These are phyloP conservation scores for Chondrilla cf. caribensis DNA, from an alignment of 37 sponge, comb jelly and placozoan species.

Conservation along the genomic window DNA sequence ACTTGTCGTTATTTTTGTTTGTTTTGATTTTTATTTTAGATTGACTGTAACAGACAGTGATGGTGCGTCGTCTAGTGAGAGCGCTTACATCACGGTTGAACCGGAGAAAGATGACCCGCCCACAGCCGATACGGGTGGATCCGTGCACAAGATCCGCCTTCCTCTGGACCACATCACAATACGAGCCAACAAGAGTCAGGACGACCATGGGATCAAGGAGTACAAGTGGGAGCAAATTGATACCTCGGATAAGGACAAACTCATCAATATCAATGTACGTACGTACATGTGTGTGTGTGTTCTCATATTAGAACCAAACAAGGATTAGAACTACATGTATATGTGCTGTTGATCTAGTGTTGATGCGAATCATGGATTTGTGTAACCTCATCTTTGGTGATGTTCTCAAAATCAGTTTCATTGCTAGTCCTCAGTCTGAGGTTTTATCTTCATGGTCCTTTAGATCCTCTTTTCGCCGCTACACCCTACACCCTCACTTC, in stretches of 20 bases:
- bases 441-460: no score
- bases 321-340: no score
- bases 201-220: slow-evolving; percentile 42
- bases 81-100: slow-evolving; percentile 46
- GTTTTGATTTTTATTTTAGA: slow-evolving; percentile 22
- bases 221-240: slow-evolving; percentile 42
- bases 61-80: slow-evolving; percentile 26
- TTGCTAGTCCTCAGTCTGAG: no score
- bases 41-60: slow-evolving; percentile 66
- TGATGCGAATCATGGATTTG: no score
- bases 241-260: slow-evolving; percentile 12
- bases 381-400: no score
- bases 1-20: neutral
- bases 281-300: neutral
- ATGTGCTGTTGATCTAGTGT: no score
- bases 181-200: slow-evolving; percentile 52
- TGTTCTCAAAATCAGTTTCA: no score
- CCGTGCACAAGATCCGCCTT: slow-evolving; percentile 14
- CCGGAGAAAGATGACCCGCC: slow-evolving; percentile 69
- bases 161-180: slow-evolving; percentile 49
- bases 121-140: slow-evolving; percentile 50
- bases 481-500: no score
- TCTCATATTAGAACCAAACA: no score
- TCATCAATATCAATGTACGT: slow-evolving; percentile 6
- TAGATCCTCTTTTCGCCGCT: no score